Evolutionary conservation across 2,113 vertebrate species (phyloP), one percentile per base, ranked within the genome.

Genomic region (Halcyon senegalensis): DNA sequence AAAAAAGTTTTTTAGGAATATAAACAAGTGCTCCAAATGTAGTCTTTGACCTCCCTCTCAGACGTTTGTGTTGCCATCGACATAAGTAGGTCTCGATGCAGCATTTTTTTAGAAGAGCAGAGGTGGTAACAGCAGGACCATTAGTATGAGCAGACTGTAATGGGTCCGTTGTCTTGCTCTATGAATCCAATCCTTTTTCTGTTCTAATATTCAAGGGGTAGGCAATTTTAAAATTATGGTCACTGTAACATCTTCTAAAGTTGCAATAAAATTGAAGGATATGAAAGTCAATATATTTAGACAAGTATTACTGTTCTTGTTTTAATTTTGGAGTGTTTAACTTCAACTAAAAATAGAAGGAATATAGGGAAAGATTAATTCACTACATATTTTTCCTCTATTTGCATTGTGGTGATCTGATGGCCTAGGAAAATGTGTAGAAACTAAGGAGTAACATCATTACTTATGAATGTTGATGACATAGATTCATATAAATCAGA

Each of bases 401-500:
- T 87, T 94, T 92, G 30, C 31, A 56, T 86, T 92, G 27, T 73
- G 50, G 19, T 90, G 82, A 73, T 53, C 53, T 73, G 15, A 44
- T 92, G 63, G 23, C 28, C 58, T 75, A 56, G 20, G 30, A 50
- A 70, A 93, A 92, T 92, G 3, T 80, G 10, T 19, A 41, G 69
- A 56, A 93, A 75, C 18, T 80, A 48, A 78, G 3, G 66, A 55
- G 12, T 37, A 94, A 35, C 25, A 74, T 73, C 53, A 70, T 80
- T 84, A 66, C 23, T 64, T 92, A 80, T 41, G 67, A 84, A 90
- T 79, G 62, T 69, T 91, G 59, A n/a, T 92, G 82, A 51, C 37
- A 68, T 9, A 76, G 80, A 79, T 83, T 68, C 31, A 56, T 67
- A 93, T 91, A 94, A 94, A 87, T 88, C 72, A 94, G 68, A 53